These are phyloP conservation scores for Campoletis raptor DNA, from an alignment of 2,888 invertebrate genomes.

Conservation along the genomic window DNA sequence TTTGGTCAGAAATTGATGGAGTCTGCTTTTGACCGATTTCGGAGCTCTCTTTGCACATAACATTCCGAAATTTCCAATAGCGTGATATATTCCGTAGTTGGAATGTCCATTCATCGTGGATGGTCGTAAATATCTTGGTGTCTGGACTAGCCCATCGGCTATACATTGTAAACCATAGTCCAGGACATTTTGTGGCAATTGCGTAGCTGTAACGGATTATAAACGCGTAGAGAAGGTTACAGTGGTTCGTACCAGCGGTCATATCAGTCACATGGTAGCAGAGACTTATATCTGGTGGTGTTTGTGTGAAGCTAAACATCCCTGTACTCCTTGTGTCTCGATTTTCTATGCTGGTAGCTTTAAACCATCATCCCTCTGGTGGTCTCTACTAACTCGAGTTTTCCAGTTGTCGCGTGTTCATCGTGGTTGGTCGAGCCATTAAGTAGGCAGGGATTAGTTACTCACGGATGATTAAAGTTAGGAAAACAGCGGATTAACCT, in stretches of 20 bases:
- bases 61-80: background rate
- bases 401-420: constrained; percentile 61
- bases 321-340: background rate
- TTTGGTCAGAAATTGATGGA: background rate
- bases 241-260: constrained; percentile 23
- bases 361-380: constrained; percentile 46
- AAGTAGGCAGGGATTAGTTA: constrained; percentile 72
- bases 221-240: background rate
- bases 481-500: constrained; percentile 66
- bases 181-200: constrained; percentile 20
- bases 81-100: background rate
- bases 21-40: background rate
- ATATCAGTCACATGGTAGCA: constrained; percentile 60
- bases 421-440: constrained; percentile 70
- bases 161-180: constrained; percentile 29
- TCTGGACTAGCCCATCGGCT: constrained; percentile 35
- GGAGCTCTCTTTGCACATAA: background rate
- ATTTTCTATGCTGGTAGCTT: background rate
- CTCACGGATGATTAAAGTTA: constrained; percentile 76
- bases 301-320: constrained; percentile 17
- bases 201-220: constrained; percentile 7
- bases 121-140: background rate
- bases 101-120: background rate
- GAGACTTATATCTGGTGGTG: constrained; percentile 30
- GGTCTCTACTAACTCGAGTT: constrained; percentile 70